phyloP scores from a whole-genome alignment of 2,888 invertebrate genomes.

The Thymelicus acteon region DNA sequence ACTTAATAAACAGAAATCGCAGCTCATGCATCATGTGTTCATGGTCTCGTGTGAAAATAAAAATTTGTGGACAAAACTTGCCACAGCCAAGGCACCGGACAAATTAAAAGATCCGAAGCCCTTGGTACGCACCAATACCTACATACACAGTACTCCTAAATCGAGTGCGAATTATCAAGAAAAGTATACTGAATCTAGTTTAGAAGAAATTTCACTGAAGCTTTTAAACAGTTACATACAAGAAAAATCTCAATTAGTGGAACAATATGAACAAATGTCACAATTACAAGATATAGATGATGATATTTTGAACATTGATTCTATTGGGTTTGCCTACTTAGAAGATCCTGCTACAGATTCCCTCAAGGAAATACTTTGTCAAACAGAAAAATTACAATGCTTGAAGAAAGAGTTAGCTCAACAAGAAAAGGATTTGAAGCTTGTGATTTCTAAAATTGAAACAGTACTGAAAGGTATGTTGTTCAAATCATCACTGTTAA shows the following conservation, averaged over 20 bases:
- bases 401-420: conserved; percentile 86
- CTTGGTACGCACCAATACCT: conserved; percentile 84
- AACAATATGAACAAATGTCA: conserved; percentile 88
- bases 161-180: conserved; percentile 83
- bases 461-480: conserved; percentile 62
- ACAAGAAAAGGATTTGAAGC: conserved; percentile 87
- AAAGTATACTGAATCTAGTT: conserved; percentile 85
- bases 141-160: conserved; percentile 88
- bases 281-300: conserved; percentile 84
- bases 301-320: conserved; percentile 83
- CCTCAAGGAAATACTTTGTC: conserved; percentile 86
- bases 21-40: conserved; percentile 90
- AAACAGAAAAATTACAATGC: conserved; percentile 86
- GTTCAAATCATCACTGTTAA: background rate
- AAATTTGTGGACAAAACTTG: conserved; percentile 90
- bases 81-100: conserved; percentile 73
- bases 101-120: conserved; percentile 62
- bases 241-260: conserved; percentile 88
- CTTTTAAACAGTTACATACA: conserved; percentile 88
- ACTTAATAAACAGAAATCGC: conserved; percentile 89
- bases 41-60: conserved; percentile 94
- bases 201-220: conserved; percentile 91
- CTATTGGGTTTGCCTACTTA: conserved; percentile 86
- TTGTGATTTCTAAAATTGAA: conserved; percentile 69
- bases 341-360: conserved; percentile 86